These are phyloP conservation scores for Drosophila parthenogenetica DNA, from an alignment of 2,888 invertebrate genomes.

Conservation along the genomic window DNA sequence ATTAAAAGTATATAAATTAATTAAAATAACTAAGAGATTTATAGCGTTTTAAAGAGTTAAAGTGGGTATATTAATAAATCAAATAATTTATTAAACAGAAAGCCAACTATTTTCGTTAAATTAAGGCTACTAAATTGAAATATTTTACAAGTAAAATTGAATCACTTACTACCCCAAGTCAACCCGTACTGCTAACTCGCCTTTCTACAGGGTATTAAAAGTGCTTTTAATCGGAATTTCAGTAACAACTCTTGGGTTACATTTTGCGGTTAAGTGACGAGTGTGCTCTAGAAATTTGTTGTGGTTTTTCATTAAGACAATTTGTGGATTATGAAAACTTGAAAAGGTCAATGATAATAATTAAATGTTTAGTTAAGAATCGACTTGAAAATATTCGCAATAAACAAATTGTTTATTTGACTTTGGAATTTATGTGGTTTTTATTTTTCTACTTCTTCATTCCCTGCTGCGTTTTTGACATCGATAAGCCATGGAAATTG, in stretches of 20 bases:
- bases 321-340: slow-evolving; percentile 15
- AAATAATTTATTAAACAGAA: too few relatives aligned
- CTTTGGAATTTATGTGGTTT: slow-evolving; percentile 29
- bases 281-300: slow-evolving; percentile 8
- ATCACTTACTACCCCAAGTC: too few relatives aligned
- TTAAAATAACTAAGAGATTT: too few relatives aligned
- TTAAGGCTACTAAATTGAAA: neutral
- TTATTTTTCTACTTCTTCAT: too few relatives aligned
- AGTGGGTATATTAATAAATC: too few relatives aligned
- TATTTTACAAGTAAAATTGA: too few relatives aligned
- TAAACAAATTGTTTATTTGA: slow-evolving; percentile 1
- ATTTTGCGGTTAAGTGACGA: slow-evolving; percentile 12
- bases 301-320: slow-evolving; percentile 30
- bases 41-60: too few relatives aligned
- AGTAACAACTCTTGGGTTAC: neutral
- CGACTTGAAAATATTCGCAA: slow-evolving; percentile 21
- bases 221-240: slow-evolving; percentile 4
- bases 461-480: too few relatives aligned
- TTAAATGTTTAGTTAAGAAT: slow-evolving; percentile 31
- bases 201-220: slow-evolving; percentile 2
- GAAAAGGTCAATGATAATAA: slow-evolving; percentile 14
- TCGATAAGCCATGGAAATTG: neutral
- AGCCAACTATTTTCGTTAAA: too few relatives aligned
- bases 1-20: too few relatives aligned
- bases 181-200: neutral